Evolutionary conservation across 2,888 invertebrate species (phyloP).

Genomic region (Oligia latruncula): DNA sequence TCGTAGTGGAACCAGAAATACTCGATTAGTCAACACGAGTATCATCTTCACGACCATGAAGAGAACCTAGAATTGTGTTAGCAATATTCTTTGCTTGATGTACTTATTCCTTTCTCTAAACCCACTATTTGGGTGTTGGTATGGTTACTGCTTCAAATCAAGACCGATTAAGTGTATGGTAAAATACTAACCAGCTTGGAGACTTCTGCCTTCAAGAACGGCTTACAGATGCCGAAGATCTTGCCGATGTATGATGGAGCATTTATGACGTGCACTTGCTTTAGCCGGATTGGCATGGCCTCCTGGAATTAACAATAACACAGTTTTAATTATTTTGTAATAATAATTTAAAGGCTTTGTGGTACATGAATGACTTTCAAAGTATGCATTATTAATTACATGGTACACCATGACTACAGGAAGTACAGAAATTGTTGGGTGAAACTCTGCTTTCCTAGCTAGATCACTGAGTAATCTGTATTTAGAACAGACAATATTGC

Average conservation of each 20-base stretch:
- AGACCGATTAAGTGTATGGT: neutral
- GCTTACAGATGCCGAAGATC: conserved; percentile 91
- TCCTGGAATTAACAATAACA: conserved; percentile 86
- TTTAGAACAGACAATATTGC: neutral
- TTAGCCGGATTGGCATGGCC: conserved; percentile 92
- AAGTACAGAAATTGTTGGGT: neutral
- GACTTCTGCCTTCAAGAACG: conserved; percentile 92
- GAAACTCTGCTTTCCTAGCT: neutral
- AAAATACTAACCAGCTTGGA: conserved; percentile 90
- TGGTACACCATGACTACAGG: neutral
- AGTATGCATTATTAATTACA: neutral
- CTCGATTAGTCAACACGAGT: neutral
- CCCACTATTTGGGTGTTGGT: neutral
- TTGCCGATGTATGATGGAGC: conserved; percentile 92
- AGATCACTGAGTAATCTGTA: neutral
- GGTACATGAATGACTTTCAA: neutral
- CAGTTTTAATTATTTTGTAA: neutral
- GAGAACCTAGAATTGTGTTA: neutral
- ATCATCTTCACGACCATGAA: neutral
- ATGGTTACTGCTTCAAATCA: neutral
- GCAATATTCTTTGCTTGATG: neutral
- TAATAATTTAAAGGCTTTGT: neutral
- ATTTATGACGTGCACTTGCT: conserved; percentile 93
- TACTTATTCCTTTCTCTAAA: neutral
- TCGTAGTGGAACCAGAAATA: neutral